These are phyloP conservation scores for Sanderia malayensis DNA, from an alignment of 30 jellyfish, hydroid and myxozoan genomes.

Conservation along the genomic window DNA sequence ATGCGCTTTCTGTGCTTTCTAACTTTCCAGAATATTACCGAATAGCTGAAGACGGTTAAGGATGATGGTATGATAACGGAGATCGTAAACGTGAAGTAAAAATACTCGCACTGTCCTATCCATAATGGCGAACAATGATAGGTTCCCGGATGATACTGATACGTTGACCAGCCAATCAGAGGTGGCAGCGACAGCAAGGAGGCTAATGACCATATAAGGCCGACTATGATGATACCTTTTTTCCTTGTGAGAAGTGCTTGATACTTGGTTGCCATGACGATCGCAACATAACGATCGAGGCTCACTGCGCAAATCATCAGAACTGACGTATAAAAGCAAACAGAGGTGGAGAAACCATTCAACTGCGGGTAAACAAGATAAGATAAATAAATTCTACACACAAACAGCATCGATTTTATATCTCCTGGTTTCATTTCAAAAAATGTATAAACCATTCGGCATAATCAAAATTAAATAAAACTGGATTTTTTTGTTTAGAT, in stretches of 20 bases:
- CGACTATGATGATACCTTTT: slow-evolving; percentile 32
- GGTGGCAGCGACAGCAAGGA: slow-evolving; percentile 54
- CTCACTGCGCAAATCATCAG: slow-evolving; percentile 51
- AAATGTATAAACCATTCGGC: too few relatives aligned
- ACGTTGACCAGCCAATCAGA: slow-evolving; percentile 67
- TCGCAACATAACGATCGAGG: slow-evolving; percentile 64
- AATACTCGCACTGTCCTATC: slow-evolving; percentile 53
- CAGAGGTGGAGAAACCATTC: slow-evolving; percentile 61
- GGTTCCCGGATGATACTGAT: slow-evolving; percentile 70
- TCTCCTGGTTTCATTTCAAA: too few relatives aligned
- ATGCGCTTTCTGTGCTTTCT: slow-evolving; percentile 62
- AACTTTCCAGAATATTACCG: slow-evolving; percentile 47
- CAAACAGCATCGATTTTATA: too few relatives aligned
- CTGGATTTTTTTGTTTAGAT: too few relatives aligned
- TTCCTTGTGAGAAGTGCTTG: slow-evolving; percentile 37
- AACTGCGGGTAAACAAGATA: slow-evolving; percentile 18
- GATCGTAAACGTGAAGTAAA: slow-evolving; percentile 44
- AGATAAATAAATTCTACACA: too few relatives aligned
- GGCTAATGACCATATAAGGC: slow-evolving; percentile 41
- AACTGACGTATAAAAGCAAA: slow-evolving; percentile 55
- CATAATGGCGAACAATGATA: slow-evolving; percentile 67
- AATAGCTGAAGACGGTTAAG: slow-evolving; percentile 43
- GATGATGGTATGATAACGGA: slow-evolving; percentile 44
- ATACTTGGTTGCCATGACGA: slow-evolving; percentile 53
- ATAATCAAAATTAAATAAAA: too few relatives aligned